These are phyloP conservation scores for Caenorhabditis brenneri DNA, from an alignment of 1,140 invertebrate genomes.

Conservation along the genomic window DNA sequence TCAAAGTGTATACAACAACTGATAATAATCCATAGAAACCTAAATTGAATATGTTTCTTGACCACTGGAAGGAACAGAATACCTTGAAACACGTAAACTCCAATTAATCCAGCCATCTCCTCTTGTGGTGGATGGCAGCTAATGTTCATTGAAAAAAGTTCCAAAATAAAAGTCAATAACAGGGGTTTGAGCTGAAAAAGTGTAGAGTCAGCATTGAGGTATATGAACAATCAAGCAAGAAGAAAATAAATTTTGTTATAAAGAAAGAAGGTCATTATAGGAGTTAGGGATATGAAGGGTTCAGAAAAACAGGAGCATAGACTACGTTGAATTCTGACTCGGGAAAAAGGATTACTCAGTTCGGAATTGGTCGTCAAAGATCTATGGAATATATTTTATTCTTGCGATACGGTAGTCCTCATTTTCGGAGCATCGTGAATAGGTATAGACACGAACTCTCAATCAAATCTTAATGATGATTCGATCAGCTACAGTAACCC, in stretches of 20 bases:
- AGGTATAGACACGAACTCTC: too few species aligned
- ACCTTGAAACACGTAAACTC: slow-evolving; percentile 18
- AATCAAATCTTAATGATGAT: too few species aligned
- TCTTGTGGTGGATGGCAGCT: not conserved
- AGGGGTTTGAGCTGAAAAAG: not conserved
- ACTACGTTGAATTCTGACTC: too few species aligned
- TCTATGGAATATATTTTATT: too few species aligned
- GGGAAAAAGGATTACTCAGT: too few species aligned
- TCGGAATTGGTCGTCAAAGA: too few species aligned
- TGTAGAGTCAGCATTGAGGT: not conserved
- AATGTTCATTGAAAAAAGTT: not conserved
- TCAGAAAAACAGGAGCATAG: not conserved
- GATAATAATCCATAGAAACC: slow-evolving; percentile 12
- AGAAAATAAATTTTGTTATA: slow-evolving; percentile 1
- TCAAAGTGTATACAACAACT: not conserved
- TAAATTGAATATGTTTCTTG: not conserved
- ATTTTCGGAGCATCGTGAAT: too few species aligned
- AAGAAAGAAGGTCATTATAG: not conserved
- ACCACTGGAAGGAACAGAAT: too few species aligned
- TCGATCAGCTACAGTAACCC: too few species aligned
- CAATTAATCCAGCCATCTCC: slow-evolving; percentile 27
- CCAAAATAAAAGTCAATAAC: not conserved
- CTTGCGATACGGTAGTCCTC: too few species aligned
- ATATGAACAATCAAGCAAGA: not conserved
- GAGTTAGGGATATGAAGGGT: not conserved